phyloP scores from a whole-genome alignment of 2,797 vertebrate species.

The Eremophila alpestris region DNA sequence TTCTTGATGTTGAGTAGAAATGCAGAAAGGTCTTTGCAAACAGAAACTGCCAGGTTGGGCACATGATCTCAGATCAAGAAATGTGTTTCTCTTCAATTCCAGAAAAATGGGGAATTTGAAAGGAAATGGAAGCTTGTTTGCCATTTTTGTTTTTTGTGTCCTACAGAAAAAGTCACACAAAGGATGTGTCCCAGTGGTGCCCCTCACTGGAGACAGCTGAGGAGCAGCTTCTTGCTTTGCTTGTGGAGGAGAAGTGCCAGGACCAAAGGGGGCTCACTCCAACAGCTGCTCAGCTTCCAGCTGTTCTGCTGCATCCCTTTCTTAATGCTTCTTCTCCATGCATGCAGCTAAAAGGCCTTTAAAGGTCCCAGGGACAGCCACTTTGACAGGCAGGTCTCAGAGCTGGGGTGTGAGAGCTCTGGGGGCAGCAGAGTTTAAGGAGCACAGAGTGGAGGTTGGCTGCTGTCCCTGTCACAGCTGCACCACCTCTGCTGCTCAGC shows the following conservation, averaged over 20 bases:
- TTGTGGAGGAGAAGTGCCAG: neutral
- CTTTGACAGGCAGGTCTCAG: neutral
- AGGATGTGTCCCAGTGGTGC: neutral
- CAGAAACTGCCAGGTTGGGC: neutral
- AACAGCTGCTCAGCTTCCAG: neutral
- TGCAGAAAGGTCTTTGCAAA: neutral
- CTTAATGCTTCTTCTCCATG: neutral
- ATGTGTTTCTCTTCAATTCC: neutral
- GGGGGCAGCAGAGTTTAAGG: neutral
- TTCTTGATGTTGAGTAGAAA: neutral
- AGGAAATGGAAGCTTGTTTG: neutral
- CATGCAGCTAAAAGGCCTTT: neutral
- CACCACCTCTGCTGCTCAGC: neutral
- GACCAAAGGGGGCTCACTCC: neutral
- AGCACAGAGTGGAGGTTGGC: neutral
- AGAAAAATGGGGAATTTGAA: neutral
- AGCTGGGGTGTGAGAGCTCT: neutral
- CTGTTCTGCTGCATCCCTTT: neutral
- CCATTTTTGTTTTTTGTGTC: neutral
- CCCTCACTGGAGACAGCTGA: neutral
- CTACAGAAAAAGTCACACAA: neutral
- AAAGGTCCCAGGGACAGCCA: neutral
- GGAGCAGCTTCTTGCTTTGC: neutral
- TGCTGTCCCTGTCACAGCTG: conserved; percentile 13
- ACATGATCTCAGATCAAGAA: neutral